A percentile compares a stretch with the other conserved stretches of the same genome.
Evolutionary conservation across 2,797 vertebrate species (phyloP).

Genomic region (Rhabdomys pumilio): DNA sequence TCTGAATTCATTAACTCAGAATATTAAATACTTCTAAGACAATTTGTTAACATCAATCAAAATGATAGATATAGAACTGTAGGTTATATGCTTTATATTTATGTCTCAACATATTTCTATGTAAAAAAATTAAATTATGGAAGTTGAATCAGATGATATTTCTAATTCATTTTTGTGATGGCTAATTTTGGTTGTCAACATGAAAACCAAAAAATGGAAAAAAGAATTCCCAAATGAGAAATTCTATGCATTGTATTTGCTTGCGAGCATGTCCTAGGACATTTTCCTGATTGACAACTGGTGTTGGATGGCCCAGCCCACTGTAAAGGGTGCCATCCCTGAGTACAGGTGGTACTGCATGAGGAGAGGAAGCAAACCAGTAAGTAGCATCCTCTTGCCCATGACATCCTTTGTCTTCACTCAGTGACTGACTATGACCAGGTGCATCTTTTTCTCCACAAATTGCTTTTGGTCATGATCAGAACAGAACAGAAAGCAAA

Average conservation of each 20-base stretch:
- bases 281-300: not conserved
- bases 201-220: not conserved
- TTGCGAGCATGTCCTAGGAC: not conserved
- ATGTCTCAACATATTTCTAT: not conserved
- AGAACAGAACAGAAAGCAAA: not conserved
- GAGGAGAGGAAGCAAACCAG: not conserved
- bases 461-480: not conserved
- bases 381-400: not conserved
- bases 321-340: not conserved
- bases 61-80: not conserved
- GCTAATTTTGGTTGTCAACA: not conserved
- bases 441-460: not conserved
- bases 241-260: not conserved
- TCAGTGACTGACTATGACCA: not conserved
- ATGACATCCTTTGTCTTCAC: not conserved
- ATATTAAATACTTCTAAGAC: constrained; percentile 36
- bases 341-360: not conserved
- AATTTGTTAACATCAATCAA: not conserved
- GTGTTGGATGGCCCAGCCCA: no score
- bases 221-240: not conserved
- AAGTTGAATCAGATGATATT: not conserved
- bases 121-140: not conserved
- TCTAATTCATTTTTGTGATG: not conserved
- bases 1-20: constrained; percentile 18
- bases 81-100: not conserved